Evolutionary conservation across 1,140 invertebrate genomes (phyloP).

Genomic region (Wiebesia pumilae): DNA sequence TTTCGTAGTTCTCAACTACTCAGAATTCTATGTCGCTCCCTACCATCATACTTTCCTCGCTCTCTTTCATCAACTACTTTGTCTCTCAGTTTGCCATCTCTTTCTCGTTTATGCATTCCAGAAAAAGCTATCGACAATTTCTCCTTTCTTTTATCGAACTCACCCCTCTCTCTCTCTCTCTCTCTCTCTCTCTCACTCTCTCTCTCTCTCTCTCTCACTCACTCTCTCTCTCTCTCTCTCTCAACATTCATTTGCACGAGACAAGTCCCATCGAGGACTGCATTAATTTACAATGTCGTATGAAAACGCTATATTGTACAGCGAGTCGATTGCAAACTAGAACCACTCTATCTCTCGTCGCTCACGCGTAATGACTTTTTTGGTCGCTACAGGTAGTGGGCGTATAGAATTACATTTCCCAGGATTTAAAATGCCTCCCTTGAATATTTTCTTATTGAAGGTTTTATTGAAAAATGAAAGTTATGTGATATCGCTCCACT

Average conservation of each 20-base stretch:
- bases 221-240: too few relatives aligned
- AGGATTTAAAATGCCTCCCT: slow-evolving; percentile 6
- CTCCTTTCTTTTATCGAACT: background rate
- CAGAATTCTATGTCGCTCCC: background rate
- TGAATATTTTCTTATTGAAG: slow-evolving; percentile 25
- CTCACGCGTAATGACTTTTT: slow-evolving; percentile 51
- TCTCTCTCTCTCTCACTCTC: background rate
- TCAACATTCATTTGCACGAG: slow-evolving; percentile 56
- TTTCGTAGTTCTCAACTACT: background rate
- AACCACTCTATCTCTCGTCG: slow-evolving; percentile 25
- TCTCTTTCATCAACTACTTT: background rate
- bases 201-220: background rate
- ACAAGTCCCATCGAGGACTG: slow-evolving; percentile 58
- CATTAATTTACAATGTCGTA: slow-evolving; percentile 57
- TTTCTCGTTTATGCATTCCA: background rate
- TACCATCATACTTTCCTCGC: background rate
- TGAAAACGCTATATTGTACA: slow-evolving; percentile 9
- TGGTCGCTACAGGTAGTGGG: background rate
- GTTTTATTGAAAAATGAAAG: slow-evolving; percentile 51
- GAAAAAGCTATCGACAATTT: background rate
- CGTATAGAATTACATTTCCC: slow-evolving; percentile 12
- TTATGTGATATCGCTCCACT: background rate
- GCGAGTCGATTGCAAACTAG: slow-evolving; percentile 12
- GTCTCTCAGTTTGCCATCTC: background rate
- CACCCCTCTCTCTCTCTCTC: background rate